Percentiles rank a stretch among this genome's conserved stretches.
Conservation (phyloP, 2,797 vertebrate genomes). For the Mus caroli region DNA sequence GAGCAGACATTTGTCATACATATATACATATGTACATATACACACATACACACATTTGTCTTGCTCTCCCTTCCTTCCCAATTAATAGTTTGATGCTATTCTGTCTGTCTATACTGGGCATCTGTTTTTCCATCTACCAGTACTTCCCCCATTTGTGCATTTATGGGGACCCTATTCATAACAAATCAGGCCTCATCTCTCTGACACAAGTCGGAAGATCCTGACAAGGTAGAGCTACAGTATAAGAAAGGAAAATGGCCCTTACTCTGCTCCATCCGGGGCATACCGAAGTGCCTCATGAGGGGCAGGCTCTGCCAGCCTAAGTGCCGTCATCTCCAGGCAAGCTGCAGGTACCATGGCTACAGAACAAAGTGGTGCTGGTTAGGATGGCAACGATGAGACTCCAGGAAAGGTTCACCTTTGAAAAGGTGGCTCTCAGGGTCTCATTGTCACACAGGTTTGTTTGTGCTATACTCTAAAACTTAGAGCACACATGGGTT, state of each 20-base stretch:
- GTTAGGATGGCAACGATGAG: neutral
- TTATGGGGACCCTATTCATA: neutral
- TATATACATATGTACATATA: neutral
- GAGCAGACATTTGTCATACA: too few relatives aligned
- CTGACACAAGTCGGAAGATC: neutral
- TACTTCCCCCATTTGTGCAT: too few relatives aligned
- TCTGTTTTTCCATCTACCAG: neutral
- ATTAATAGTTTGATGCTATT: neutral
- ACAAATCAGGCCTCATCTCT: neutral
- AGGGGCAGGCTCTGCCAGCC: neutral
- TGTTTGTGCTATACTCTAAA: slow-evolving; percentile 74
- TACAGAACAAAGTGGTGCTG: neutral
- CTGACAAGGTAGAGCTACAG: neutral
- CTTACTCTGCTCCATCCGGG: neutral
- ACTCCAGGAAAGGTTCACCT: neutral
- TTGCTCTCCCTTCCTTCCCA: neutral
- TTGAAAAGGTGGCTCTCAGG: neutral
- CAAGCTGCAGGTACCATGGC: neutral
- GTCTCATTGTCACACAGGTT: neutral
- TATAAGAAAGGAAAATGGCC: neutral
- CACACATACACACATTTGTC: neutral
- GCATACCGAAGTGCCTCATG: too few relatives aligned
- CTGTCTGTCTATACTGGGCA: neutral
- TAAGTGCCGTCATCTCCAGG: slow-evolving; percentile 35
- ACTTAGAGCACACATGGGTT: slow-evolving; percentile 34